A percentile compares a stretch with the other conserved stretches of the same genome.
These are phyloP conservation scores for Drosophila macrothrix DNA, from an alignment of 2,888 invertebrate species.

Conservation along the genomic window DNA sequence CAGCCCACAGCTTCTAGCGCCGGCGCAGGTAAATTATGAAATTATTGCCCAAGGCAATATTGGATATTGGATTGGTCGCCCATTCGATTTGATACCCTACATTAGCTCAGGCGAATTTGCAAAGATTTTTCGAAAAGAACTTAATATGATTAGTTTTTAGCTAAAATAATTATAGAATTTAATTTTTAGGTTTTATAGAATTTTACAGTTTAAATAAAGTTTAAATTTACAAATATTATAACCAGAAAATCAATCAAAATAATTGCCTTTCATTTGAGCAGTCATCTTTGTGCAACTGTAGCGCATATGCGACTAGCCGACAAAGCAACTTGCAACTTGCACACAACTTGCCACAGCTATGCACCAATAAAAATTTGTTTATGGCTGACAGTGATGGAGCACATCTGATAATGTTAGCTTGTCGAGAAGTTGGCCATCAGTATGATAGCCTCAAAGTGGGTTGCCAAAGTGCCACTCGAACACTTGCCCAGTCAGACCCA, in stretches of 20 bases:
- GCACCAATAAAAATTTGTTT: constrained; percentile 62
- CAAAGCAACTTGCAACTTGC: background rate
- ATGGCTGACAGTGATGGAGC: constrained; percentile 69
- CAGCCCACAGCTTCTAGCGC: constrained; percentile 76
- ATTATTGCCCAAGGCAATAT: background rate
- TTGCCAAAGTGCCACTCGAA: constrained; percentile 13
- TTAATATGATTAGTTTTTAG: background rate
- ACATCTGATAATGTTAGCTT: constrained; percentile 58
- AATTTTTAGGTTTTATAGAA: background rate
- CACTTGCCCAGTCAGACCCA: constrained; percentile 12
- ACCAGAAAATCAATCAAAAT: background rate
- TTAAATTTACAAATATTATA: background rate
- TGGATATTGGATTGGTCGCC: background rate
- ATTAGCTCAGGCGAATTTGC: too few relatives aligned
- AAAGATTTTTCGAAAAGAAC: background rate
- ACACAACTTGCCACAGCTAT: background rate
- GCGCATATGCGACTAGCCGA: background rate
- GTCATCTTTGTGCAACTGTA: background rate
- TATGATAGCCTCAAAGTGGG: constrained; percentile 6
- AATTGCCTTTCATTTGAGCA: background rate
- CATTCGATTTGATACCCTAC: background rate
- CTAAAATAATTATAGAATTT: background rate
- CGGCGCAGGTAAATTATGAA: constrained; percentile 39
- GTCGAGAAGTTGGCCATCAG: constrained; percentile 29
- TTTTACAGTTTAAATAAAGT: background rate